These are phyloP conservation scores for Eulimnadia texana DNA, from an alignment of 1,140 invertebrate genomes.

Conservation along the genomic window DNA sequence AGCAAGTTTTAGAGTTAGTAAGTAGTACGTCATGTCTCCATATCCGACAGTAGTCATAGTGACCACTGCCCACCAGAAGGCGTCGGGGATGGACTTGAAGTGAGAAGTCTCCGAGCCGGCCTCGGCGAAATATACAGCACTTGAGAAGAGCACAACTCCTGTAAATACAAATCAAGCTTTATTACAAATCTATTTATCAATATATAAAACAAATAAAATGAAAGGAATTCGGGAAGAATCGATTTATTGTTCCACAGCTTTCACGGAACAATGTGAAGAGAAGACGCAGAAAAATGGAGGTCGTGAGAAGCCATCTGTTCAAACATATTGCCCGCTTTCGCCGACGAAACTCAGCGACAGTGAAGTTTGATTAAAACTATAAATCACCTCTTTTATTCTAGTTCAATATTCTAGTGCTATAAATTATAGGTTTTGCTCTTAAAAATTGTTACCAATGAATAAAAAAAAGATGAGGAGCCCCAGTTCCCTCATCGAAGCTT, in stretches of 20 bases:
- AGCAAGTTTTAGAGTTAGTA: conserved; percentile 8
- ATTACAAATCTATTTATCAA: no score
- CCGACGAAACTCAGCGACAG: no score
- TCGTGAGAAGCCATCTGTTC: no score
- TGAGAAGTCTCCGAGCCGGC: conserved; percentile 43
- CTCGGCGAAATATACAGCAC: conserved; percentile 55
- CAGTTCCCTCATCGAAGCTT: conserved; percentile 98
- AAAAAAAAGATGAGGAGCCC: conserved; percentile 99
- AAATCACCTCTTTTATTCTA: no score
- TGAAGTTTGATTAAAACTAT: no score
- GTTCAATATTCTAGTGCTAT: no score
- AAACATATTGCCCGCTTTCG: no score
- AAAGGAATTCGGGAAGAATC: no score
- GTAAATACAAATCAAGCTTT: conserved; percentile 29
- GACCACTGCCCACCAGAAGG: conserved; percentile 99
- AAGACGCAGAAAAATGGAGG: no score
- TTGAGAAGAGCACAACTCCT: conserved; percentile 52
- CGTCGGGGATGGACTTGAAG: conserved; percentile 51
- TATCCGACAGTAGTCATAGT: conserved; percentile 98
- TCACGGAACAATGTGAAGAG: no score
- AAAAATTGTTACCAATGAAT: conserved; percentile 94
- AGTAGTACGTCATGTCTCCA: conserved; percentile 84
- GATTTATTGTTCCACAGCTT: no score
- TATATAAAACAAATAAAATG: conserved; percentile 4
- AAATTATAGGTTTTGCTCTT: no score